A percentile compares a stretch with the other conserved stretches of the same genome.
Evolutionary conservation across 2,113 vertebrate species (phyloP).

Genomic region (Henicopernis longicauda): DNA sequence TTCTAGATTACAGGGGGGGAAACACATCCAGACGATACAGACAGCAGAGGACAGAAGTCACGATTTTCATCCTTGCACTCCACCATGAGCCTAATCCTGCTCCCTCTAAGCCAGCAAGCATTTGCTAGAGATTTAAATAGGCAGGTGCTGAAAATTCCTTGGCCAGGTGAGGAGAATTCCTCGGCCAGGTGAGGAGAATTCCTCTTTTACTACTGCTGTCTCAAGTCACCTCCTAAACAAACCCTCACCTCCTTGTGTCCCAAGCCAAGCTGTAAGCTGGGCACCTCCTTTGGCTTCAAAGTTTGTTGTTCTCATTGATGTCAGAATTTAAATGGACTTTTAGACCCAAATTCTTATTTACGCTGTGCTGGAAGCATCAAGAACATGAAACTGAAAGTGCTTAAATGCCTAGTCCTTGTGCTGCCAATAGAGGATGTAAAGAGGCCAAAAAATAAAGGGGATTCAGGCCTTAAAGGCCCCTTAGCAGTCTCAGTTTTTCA

Average conservation of each 20-base stretch:
- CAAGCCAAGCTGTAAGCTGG: not conserved
- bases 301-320: not conserved
- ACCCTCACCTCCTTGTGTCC: not conserved
- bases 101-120: not conserved
- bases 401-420: not conserved
- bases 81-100: not conserved
- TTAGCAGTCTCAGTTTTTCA: not conserved
- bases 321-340: not conserved
- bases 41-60: not conserved
- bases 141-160: not conserved
- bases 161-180: not conserved
- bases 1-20: not conserved
- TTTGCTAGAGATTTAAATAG: not conserved
- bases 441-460: not conserved
- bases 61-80: not conserved
- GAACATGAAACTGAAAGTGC: not conserved
- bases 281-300: not conserved
- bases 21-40: accelerated
- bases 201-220: not conserved
- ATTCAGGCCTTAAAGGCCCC: not conserved
- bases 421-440: not conserved
- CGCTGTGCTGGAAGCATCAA: not conserved
- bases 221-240: not conserved
- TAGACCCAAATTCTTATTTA: not conserved
- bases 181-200: not conserved